A percentile compares a stretch with the other conserved stretches of the same genome.
Evolutionary conservation across 1,140 invertebrate genomes (phyloP).

Genomic region (Dinoponera quadriceps): DNA sequence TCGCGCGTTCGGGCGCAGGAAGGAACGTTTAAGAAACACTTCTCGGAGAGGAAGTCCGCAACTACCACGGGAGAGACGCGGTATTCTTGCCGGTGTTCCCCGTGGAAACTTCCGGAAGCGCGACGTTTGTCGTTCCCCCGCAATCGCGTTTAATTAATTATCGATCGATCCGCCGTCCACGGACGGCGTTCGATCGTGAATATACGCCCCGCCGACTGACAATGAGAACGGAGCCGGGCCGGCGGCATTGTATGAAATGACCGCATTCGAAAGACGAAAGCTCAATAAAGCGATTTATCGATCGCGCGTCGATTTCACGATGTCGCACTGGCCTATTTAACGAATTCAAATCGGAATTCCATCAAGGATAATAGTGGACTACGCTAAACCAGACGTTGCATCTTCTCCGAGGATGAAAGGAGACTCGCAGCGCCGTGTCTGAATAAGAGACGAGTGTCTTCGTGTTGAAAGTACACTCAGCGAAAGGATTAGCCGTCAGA

Average conservation of each 20-base stretch:
- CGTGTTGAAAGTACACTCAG: too few species aligned
- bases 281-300: constrained; percentile 53
- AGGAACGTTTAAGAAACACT: constrained; percentile 58
- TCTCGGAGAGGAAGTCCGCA: constrained; percentile 61
- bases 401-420: too few species aligned
- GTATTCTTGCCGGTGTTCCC: constrained; percentile 61
- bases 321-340: constrained; percentile 25
- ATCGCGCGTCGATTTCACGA: constrained; percentile 47
- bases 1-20: constrained; percentile 24
- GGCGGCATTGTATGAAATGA: constrained; percentile 41
- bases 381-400: neutral
- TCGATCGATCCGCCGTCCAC: constrained; percentile 53
- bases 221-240: constrained; percentile 28
- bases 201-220: constrained; percentile 32
- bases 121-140: constrained; percentile 64
- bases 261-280: constrained; percentile 41
- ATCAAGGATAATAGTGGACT: constrained; percentile 17
- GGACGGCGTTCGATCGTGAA: constrained; percentile 9
- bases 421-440: too few species aligned
- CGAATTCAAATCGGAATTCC: constrained; percentile 52
- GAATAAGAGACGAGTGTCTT: too few species aligned
- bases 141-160: constrained; percentile 73
- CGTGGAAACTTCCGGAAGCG: constrained; percentile 61
- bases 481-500: too few species aligned
- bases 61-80: constrained; percentile 50